Evolutionary conservation across 2,113 vertebrate species (phyloP), one percentile per base, ranked within the genome.

Genomic region (Illadopsis cleaveri): DNA sequence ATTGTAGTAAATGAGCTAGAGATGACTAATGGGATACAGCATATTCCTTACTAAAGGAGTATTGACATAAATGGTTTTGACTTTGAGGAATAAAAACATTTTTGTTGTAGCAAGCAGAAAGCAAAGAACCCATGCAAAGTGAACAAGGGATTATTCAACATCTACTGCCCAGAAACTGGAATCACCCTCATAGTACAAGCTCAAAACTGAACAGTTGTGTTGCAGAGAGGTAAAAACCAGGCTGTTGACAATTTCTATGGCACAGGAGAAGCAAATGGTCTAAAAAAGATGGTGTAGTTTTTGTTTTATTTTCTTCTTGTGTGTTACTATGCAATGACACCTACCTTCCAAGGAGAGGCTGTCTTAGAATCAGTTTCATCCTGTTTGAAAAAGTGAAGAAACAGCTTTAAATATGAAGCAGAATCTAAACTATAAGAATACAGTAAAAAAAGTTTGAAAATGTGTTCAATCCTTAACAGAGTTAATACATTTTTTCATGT

Each of bases 321-420:
- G 33, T 51, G 37, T 23, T 86, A 57, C n/a, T 42, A 50, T 37
- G 65, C 28, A 58, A 37, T 17, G 30, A 45, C 45, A 64, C 98
- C 91, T 98, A 99, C 99, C 99, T 99, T 99, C 99, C 99, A 99
- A 2, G 99, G 99, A 90, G 99, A 99, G 4, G 99, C 98, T 21
- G 98, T 98, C 96, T 99, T 99, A 7, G 99, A 98, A 94, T 99
- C 99, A 3, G 97, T 72, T 98, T 99, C 99, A 97, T 99, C 99
- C 99, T 99, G 96, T 96, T 95, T 73, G 64, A 91, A 96, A 96
- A 82, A 7, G 79, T 60, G 51, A 96, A 93, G 30, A 65, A 78
- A 92, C 33, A 83, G 23, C 19, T 87, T 93, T 85, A 92, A 82
- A 81, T 21, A 80, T 0, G 1, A 86, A 86, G 37, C 38, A 90